Conservation (phyloP, 1,140 invertebrate genomes). For the Drosophila pseudoobscura region DNA sequence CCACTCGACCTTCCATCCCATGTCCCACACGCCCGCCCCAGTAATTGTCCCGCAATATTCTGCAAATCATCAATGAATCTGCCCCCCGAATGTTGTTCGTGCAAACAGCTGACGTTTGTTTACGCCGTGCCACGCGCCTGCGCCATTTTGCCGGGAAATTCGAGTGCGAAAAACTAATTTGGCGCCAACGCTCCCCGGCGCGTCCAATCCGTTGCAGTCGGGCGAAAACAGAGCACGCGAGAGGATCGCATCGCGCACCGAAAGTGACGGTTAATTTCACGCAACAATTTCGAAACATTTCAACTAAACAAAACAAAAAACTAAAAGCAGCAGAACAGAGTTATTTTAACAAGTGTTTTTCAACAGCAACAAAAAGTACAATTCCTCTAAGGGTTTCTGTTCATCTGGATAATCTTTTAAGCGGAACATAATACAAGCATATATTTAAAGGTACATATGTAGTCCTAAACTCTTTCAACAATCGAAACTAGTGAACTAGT, state of each 20-base stretch:
- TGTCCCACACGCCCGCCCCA: background rate
- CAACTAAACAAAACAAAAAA: no score
- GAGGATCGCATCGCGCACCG: conserved; percentile 33
- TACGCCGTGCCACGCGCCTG: conserved; percentile 48
- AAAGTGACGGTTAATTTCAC: background rate
- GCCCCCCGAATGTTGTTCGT: background rate
- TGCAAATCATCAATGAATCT: conserved; percentile 48
- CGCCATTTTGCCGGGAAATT: conserved; percentile 65
- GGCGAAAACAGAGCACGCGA: conserved; percentile 51
- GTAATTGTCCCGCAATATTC: background rate
- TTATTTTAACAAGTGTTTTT: no score
- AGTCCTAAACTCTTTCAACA: no score
- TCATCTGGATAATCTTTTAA: no score
- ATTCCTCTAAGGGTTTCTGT: no score
- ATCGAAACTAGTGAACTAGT: no score
- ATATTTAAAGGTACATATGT: no score
- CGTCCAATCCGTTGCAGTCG: conserved; percentile 36
- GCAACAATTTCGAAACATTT: background rate
- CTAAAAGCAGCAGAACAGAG: no score
- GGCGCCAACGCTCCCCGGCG: conserved; percentile 50
- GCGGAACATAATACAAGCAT: no score
- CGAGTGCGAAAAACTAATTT: conserved; percentile 37
- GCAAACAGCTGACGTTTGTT: conserved; percentile 63
- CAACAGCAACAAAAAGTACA: no score
- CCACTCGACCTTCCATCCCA: conserved; percentile 18